Conservation (phyloP, 2,113 vertebrate genomes). For the Anolis sagrei region DNA sequence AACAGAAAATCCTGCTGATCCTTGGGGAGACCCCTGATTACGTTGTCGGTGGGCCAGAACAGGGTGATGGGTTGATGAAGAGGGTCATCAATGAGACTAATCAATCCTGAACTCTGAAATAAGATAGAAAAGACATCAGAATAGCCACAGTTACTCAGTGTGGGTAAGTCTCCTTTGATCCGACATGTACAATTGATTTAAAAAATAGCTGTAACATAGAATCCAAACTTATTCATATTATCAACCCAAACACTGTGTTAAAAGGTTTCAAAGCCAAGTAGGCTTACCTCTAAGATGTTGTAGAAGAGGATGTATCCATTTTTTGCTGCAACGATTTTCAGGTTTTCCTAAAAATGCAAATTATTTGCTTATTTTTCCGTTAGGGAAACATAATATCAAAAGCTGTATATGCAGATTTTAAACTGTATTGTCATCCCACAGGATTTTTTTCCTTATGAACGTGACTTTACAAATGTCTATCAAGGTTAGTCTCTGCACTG, state of each 20-base stretch:
- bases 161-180: not conserved
- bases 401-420: not conserved
- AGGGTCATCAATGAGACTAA: slow-evolving; percentile 76
- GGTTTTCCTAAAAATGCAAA: slow-evolving; percentile 75
- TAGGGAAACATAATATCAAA: not conserved
- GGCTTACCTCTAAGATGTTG: slow-evolving; percentile 86
- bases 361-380: not conserved
- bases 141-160: not conserved
- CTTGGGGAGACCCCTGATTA: slow-evolving; percentile 79
- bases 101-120: slow-evolving; percentile 84
- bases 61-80: slow-evolving; percentile 85
- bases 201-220: not conserved
- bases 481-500: too few species aligned
- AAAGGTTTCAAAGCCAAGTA: rapidly evolving
- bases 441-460: too few species aligned
- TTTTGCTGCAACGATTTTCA: slow-evolving; percentile 80
- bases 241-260: not conserved
- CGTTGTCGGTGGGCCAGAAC: slow-evolving; percentile 87
- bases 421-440: too few species aligned
- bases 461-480: too few species aligned
- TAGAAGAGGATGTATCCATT: slow-evolving; percentile 84
- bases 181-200: not conserved
- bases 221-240: not conserved
- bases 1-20: slow-evolving; percentile 89
- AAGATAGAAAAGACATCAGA: rapidly evolving